Base-by-base conservation (phyloP, 1,140 invertebrate genomes). In the Drosophila hydei region DNA sequence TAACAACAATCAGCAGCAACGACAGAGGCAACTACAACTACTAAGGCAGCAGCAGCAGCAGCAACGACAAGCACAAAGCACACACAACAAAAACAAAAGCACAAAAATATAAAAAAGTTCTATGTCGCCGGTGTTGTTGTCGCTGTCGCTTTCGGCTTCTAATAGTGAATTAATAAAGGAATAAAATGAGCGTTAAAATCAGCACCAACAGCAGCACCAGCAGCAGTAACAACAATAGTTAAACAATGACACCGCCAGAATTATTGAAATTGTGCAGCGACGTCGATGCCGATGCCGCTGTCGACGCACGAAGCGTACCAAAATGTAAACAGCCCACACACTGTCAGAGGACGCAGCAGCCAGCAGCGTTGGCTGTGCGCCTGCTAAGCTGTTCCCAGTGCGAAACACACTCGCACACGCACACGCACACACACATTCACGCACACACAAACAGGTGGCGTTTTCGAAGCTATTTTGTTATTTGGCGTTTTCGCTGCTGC, bases 111-210 rank as follows among this genome's bases (percentile, higher is more conserved):
- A 21, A 43, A 72, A 83, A 85, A 74, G 78, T 85, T 85, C 81
- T 85, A 80, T 87, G 81, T 80, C 80, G 80, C 73, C 68, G 80
- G 58, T 40, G 63, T 50, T 18, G 64, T 45, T 55, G 55, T 50
- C 18, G 64, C 43, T 55, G 55, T 45, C 61, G 76, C 73, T 68
- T 72, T 77, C 79, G 77, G 83, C 81, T 69, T 78, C 83, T 81
- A 85, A 85, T 81, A 75, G 67, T 60, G 74, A 87, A 69, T 88
- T 81, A 81, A 81, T 87, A 75, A 87, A 87, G 78, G 81, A 87
- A 87, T 87, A 88, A 87, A 87, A 88, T 77, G 67, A 85, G 74
- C 71, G 87, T 85, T 85, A 85, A 85, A 80, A 68, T 59, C 47
- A 70, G 43, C 73, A 74, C 36, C 42, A 45, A 8, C 40, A 52